phyloP scores from a whole-genome alignment of 2,113 vertebrate genomes.

The Nicator chloris region DNA sequence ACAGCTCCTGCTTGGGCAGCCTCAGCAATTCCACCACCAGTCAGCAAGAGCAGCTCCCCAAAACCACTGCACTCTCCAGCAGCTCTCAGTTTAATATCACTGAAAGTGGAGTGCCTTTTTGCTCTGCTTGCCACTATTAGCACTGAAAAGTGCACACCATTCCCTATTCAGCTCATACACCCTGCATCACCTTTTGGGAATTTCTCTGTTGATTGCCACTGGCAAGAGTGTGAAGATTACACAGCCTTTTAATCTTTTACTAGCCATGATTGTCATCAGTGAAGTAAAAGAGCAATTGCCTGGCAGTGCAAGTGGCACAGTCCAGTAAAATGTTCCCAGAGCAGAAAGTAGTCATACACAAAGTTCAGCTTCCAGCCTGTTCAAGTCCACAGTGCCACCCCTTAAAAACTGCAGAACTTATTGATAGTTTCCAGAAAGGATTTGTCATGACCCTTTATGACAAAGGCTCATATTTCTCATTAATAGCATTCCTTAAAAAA shows the following conservation, averaged over 20 bases:
- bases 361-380: not conserved
- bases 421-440: not conserved
- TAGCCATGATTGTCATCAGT: slow-evolving; percentile 23
- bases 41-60: not conserved
- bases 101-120: not conserved
- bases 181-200: not conserved
- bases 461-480: not conserved
- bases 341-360: not conserved
- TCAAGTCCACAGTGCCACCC: not conserved
- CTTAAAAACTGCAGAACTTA: not conserved
- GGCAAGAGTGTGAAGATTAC: slow-evolving; percentile 7
- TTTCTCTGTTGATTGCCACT: not conserved
- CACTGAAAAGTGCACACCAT: not conserved
- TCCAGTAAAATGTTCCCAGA: not conserved
- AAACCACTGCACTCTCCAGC: not conserved
- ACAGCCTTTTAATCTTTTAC: slow-evolving; percentile 39
- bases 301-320: not conserved
- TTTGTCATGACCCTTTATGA: not conserved
- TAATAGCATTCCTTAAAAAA: not conserved
- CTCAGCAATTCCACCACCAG: not conserved
- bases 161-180: not conserved
- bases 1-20: not conserved
- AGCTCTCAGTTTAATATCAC: not conserved
- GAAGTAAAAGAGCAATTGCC: slow-evolving; percentile 7
- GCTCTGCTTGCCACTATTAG: not conserved